phyloP scores from a whole-genome alignment of 2,888 invertebrate genomes.

The Parnassius apollo region DNA sequence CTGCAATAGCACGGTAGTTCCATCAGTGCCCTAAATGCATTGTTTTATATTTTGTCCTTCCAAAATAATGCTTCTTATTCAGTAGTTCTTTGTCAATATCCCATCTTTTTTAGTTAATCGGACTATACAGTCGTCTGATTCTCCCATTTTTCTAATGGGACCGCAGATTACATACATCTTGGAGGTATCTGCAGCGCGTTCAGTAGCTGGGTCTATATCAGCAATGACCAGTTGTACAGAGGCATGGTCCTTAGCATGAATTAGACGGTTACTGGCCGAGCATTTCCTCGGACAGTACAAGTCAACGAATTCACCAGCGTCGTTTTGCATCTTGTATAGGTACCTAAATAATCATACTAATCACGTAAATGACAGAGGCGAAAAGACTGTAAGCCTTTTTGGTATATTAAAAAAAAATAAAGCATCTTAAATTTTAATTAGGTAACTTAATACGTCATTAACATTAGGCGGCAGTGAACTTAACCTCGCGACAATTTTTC shows the following conservation, averaged over 20 bases:
- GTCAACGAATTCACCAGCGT: slow-evolving; percentile 90
- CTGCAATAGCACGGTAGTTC: too few relatives aligned
- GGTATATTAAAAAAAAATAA: too few relatives aligned
- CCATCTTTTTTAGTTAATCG: slow-evolving; percentile 97
- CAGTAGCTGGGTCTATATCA: too few relatives aligned
- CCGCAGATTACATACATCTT: slow-evolving; percentile 99
- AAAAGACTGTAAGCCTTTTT: slow-evolving; percentile 34
- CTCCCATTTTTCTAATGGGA: slow-evolving; percentile 97
- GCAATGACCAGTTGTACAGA: too few relatives aligned
- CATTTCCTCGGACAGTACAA: too few relatives aligned
- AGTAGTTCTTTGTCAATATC: slow-evolving; percentile 89
- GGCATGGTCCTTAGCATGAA: too few relatives aligned
- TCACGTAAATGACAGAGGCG: slow-evolving; percentile 59
- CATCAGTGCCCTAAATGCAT: too few relatives aligned
- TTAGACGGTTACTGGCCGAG: too few relatives aligned
- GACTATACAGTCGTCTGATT: slow-evolving; percentile 98
- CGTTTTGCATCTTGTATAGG: slow-evolving; percentile 95
- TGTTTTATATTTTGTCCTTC: slow-evolving; percentile 40
- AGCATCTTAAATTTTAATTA: slow-evolving; percentile 26
- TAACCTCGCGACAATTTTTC: slow-evolving; percentile 40
- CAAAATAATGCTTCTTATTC: slow-evolving; percentile 29
- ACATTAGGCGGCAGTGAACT: slow-evolving; percentile 34
- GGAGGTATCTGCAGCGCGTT: slow-evolving; percentile 87
- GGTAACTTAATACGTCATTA: slow-evolving; percentile 33
- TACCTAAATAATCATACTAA: slow-evolving; percentile 52